Conservation (phyloP, 2,113 vertebrate species). For the human (Homo sapiens) region GRCh38 chr4:157882501-157883000, state of each 20-base stretch:
- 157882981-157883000: neutral
- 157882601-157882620: neutral
- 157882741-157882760: slow-evolving; percentile 27
- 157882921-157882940: neutral
- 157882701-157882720: slow-evolving; percentile 8
- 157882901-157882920: neutral
- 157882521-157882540: neutral
- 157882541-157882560: neutral
- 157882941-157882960: neutral
- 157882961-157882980: neutral
- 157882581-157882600: neutral
- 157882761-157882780: slow-evolving; percentile 6
- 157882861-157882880: slow-evolving; percentile 45
- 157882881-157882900: neutral
- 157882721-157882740: slow-evolving; percentile 1
- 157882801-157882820: neutral
- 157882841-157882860: neutral
- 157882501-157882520: neutral
- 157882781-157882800: slow-evolving; percentile 38
- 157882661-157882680: neutral
- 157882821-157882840: slow-evolving; percentile 12
- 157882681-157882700: slow-evolving; percentile 10
- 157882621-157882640: neutral
- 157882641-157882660: neutral
- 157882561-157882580: neutral